These are phyloP conservation scores for Andrena dorsata DNA, from an alignment of 2,888 invertebrate genomes.

Conservation along the genomic window DNA sequence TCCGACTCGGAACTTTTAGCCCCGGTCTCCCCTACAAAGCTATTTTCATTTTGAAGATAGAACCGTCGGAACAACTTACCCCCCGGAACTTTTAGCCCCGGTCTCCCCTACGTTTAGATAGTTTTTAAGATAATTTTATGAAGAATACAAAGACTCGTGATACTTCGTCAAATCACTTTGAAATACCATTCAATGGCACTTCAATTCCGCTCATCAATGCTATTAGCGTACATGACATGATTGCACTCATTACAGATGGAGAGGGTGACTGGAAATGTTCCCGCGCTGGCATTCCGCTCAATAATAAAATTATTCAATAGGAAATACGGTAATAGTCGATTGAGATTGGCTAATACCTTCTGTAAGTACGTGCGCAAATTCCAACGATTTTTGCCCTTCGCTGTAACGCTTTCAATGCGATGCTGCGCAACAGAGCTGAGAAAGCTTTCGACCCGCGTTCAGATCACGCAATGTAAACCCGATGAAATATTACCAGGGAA, in stretches of 20 bases:
- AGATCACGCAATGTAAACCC: neutral
- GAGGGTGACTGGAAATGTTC: conserved; percentile 35
- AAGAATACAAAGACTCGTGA: neutral
- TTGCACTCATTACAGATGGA: conserved; percentile 7
- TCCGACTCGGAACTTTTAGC: no score
- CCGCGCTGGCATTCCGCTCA: conserved; percentile 34
- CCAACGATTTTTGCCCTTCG: neutral
- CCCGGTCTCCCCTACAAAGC: no score
- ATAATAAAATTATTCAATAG: conserved; percentile 40
- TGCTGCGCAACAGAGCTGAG: neutral
- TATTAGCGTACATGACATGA: conserved; percentile 28
- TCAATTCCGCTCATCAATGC: conserved; percentile 22
- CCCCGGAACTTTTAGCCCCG: no score
- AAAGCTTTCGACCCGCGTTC: neutral
- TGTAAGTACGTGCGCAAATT: neutral
- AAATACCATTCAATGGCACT: conserved; percentile 21
- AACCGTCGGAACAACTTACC: no score
- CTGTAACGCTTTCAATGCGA: neutral
- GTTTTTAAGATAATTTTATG: no score
- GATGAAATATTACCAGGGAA: neutral
- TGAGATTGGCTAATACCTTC: neutral
- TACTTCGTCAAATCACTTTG: conserved; percentile 9
- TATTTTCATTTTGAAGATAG: no score
- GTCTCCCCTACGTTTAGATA: no score
- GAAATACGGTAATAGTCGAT: conserved; percentile 11